Percentiles rank a stretch among this genome's conserved stretches.
phyloP scores from a whole-genome alignment of 2,797 vertebrate species.

The Fundulus diaphanus region DNA sequence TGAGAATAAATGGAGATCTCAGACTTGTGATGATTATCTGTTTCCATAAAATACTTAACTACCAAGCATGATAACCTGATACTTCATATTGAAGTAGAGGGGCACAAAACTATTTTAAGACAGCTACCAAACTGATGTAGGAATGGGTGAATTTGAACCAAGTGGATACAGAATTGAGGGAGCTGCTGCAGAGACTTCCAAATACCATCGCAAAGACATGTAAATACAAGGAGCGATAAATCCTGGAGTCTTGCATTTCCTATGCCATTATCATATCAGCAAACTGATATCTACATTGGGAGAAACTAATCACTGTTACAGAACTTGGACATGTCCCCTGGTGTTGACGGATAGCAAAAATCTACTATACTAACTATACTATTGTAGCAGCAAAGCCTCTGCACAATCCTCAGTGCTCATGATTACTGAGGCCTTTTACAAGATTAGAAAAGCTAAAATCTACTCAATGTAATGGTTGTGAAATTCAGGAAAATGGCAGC shows the following conservation, averaged over 20 bases:
- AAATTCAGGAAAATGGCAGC: constrained; percentile 7
- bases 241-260: not conserved
- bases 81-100: too few relatives aligned
- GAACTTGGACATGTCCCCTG: not conserved
- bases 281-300: not conserved
- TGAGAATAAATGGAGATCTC: not conserved
- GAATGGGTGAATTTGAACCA: not conserved
- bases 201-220: not conserved
- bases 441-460: not conserved
- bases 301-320: not conserved
- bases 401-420: not conserved
- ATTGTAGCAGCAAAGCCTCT: not conserved
- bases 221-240: too few relatives aligned
- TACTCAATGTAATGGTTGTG: not conserved
- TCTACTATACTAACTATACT: too few relatives aligned
- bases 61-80: too few relatives aligned
- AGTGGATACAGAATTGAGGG: not conserved
- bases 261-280: not conserved
- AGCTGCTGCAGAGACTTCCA: not conserved
- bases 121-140: not conserved
- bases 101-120: too few relatives aligned
- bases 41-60: too few relatives aligned
- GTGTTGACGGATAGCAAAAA: not conserved
- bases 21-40: too few relatives aligned
- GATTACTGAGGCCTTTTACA: not conserved